Evolutionary conservation across 2,888 invertebrate genomes (phyloP), one percentile per base, ranked within the genome.

Genomic region (Dendrolimus houi): DNA sequence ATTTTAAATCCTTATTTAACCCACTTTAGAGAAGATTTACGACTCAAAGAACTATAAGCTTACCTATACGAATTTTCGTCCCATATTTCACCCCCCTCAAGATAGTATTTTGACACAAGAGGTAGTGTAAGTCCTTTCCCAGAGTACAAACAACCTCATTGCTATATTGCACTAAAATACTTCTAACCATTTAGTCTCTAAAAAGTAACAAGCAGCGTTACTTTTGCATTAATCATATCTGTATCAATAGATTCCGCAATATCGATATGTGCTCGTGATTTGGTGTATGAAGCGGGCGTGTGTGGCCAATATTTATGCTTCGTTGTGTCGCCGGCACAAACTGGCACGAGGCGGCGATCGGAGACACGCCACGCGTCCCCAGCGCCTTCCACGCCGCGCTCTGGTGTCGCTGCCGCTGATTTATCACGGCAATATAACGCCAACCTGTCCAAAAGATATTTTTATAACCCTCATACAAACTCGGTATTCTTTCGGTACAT

Each of bases 381-480:
- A 71, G 66, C 63, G 64, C 57, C 67, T 67, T 63, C 69, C 62
- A 60, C 69, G 71, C 77, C 73, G 70, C 77, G 66, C 69, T 75
- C 73, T 64, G 71, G 74, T 74, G 79, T 83, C 83, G 74, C 81
- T 71, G 54, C 67, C 75, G 59, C 81, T 89, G 89, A 90, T 89
- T 89, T 90, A 90, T 88, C 86, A 80, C 82, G 67, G 81, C 83
- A 88, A 88, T 90, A 88, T 87, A 87, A 82, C 82, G 83, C 81
- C 77, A 75, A 81, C 75, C 83, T 85, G 84, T 84, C 88, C 85
- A 82, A 82, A 74, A 83, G 82, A 83, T 85, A 87, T 85, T 88
- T 87, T 86, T 84, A 87, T 87, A 87, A 83, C 84, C 77, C 77
- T 72, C 77, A 78, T 81, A 79, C 70, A 69, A 71, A 75, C 72